phyloP scores from a whole-genome alignment of 2,888 invertebrate species.

The Teleiodes luculella region DNA sequence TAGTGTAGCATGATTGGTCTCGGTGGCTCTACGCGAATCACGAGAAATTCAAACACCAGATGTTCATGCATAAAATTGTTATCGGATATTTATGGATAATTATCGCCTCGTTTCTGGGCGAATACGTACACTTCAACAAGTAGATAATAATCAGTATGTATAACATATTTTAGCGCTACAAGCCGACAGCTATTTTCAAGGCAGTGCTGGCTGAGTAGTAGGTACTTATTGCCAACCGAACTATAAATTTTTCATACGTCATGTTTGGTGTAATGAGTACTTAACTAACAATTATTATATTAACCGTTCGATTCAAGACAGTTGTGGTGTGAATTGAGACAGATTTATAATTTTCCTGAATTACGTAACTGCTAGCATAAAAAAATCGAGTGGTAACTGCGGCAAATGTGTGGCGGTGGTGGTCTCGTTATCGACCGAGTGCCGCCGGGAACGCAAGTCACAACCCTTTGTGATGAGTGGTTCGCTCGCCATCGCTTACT shows the following conservation, averaged over 20 bases:
- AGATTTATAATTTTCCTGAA: background rate
- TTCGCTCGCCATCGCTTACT: slow-evolving; percentile 33
- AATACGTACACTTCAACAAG: background rate
- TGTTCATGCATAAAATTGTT: background rate
- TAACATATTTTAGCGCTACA: background rate
- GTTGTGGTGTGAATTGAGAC: background rate
- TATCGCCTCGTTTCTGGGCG: background rate
- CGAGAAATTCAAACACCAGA: slow-evolving; percentile 9
- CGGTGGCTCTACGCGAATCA: slow-evolving; percentile 2
- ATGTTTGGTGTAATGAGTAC: background rate
- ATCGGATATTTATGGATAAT: background rate
- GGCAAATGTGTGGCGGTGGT: slow-evolving; percentile 34
- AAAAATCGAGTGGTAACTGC: slow-evolving; percentile 23
- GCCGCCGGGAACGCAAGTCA: slow-evolving; percentile 41
- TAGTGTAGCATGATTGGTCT: background rate
- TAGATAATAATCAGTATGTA: background rate
- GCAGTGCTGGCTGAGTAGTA: background rate
- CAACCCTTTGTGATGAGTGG: slow-evolving; percentile 47
- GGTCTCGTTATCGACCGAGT: slow-evolving; percentile 52
- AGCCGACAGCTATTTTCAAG: no score
- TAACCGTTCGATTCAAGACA: no score
- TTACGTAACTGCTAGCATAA: slow-evolving; percentile 11
- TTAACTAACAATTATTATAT: no score
- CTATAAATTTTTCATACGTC: background rate
- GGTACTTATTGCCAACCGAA: background rate